These are phyloP conservation scores for Charaxes varanes DNA, from an alignment of 1,140 invertebrate genomes.

Conservation along the genomic window DNA sequence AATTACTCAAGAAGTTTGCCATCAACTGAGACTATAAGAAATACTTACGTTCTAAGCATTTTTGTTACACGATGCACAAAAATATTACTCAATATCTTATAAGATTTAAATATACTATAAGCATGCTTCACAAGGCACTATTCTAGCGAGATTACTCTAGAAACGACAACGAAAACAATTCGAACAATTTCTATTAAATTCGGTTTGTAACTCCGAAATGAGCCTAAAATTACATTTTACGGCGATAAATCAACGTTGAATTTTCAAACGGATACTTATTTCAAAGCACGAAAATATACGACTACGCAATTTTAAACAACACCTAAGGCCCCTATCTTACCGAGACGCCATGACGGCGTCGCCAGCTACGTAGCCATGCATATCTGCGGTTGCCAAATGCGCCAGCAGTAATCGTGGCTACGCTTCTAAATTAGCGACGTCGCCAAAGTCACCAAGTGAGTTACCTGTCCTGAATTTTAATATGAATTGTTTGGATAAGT, in stretches of 20 bases:
- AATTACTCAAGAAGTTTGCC: no score
- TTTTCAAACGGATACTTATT: no score
- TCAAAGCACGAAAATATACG: no score
- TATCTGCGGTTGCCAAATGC: no score
- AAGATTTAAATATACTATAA: conserved; percentile 47
- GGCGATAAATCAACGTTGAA: conserved; percentile 47
- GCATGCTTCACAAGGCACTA: conserved; percentile 72
- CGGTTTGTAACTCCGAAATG: conserved; percentile 61
- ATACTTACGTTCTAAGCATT: conserved; percentile 31
- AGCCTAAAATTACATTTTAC: conserved; percentile 64
- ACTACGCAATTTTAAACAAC: conserved; percentile 23
- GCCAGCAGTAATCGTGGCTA: no score
- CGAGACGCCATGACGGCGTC: no score
- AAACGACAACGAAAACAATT: conserved; percentile 45
- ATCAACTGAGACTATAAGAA: conserved; percentile 38
- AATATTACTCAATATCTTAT: conserved; percentile 52
- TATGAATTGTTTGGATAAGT: no score
- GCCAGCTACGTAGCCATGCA: no score
- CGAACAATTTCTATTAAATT: conserved; percentile 61
- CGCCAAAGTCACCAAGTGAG: no score
- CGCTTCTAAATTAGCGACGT: no score
- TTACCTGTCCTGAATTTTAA: no score
- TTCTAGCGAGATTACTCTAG: conserved; percentile 63
- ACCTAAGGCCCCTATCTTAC: no score
- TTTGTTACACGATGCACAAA: conserved; percentile 55